Base-by-base conservation (phyloP, 2,888 invertebrate genomes). In the Coelogynopora nodosa region DNA sequence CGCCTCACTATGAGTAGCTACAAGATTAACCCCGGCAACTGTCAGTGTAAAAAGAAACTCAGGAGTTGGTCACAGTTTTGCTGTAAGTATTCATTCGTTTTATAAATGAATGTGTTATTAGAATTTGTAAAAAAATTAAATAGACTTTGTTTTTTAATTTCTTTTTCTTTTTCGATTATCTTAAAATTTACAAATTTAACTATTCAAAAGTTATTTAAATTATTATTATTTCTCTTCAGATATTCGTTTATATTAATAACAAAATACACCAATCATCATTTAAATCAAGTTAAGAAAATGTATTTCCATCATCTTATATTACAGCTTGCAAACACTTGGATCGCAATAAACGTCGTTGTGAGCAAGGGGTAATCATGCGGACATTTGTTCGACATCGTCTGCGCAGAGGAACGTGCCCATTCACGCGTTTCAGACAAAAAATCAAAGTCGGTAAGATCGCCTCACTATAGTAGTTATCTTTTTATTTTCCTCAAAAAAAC, bases 291-390 rank as follows among this genome's bases (percentile, higher is more conserved):
- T n/a, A n/a, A n/a, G n/a, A n/a, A n/a, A n/a, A n/a, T n/a, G n/a
- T n/a, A 49, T 49, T 49, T 49, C 18, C 5, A 10, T 49, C 5
- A 10, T 49, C 49, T 49, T 49, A 10, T 84, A 74, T 82, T 84
- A 31, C 86, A 86, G 86, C 86, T 81, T 86, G 86, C 49, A 30
- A 80, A 5, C 86, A 86, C 2, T 26, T 86, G 31, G 82, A 86
- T 81, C 5, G 49, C 2, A 26, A 82, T 18, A 1, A 31, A 0
- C n/a, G 0, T 30, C 74, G 28, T 67, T 86, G 86, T 31, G 74
- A 67, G 26, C 74, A 86, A 2, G 86, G 86, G 30, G 86, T 86
- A n/a, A 82, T 86, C 5, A 1, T 81, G 82, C 82, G 30, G n/a
- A 86, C 80, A 0, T 2, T 28, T 2, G 23, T 29, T 5, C 67